These are phyloP conservation scores for Helicoverpa armigera DNA, from an alignment of 1,140 invertebrate genomes.

Conservation along the genomic window DNA sequence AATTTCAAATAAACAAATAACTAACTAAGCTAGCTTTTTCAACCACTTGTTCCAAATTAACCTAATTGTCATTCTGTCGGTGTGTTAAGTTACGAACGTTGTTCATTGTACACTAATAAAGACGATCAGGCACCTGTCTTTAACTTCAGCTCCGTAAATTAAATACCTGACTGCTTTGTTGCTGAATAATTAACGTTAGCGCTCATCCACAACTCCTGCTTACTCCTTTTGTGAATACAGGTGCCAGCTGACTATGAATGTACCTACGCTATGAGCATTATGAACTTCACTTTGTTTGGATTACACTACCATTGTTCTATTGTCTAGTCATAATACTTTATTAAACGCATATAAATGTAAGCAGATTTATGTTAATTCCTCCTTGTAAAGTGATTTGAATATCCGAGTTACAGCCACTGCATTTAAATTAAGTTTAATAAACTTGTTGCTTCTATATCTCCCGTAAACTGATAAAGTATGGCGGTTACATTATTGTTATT, in stretches of 20 bases:
- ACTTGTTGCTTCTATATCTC: constrained; percentile 43
- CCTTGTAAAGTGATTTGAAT: constrained; percentile 47
- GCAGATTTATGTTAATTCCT: constrained; percentile 43
- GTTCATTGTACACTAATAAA: too few relatives aligned
- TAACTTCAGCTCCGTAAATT: too few relatives aligned
- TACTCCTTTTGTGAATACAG: too few relatives aligned
- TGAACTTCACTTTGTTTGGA: neutral
- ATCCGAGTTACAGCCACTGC: constrained; percentile 41
- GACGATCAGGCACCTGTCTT: too few relatives aligned
- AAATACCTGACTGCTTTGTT: too few relatives aligned
- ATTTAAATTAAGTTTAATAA: constrained; percentile 47
- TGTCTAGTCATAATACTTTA: neutral
- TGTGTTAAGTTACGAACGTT: too few relatives aligned
- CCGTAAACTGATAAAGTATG: neutral
- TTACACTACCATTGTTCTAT: neutral
- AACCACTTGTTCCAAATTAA: too few relatives aligned
- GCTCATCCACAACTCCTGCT: too few relatives aligned
- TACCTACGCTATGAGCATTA: neutral
- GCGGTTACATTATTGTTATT: neutral
- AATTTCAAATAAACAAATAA: too few relatives aligned
- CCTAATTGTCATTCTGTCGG: too few relatives aligned
- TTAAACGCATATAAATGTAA: constrained; percentile 21
- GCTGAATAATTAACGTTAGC: too few relatives aligned
- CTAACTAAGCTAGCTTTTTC: too few relatives aligned
- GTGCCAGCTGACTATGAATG: neutral